phyloP scores from a whole-genome alignment of 2,888 invertebrate genomes.

The Tillus elongatus region DNA sequence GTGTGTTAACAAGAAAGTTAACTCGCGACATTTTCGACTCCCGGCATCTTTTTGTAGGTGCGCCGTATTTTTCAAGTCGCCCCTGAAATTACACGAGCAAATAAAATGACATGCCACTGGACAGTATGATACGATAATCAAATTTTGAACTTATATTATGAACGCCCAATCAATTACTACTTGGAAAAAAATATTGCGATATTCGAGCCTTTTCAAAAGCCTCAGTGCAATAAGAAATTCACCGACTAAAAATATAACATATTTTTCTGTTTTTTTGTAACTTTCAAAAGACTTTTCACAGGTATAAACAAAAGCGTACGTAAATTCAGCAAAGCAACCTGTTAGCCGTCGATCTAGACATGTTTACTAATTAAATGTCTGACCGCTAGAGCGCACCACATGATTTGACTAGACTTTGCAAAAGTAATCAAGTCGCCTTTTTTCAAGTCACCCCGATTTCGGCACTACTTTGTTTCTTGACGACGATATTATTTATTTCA shows the following conservation, averaged over 20 bases:
- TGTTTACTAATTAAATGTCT: slow-evolving; percentile 5
- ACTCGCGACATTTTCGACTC: slow-evolving; percentile 8
- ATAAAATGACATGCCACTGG: slow-evolving; percentile 4
- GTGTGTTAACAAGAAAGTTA: too few relatives aligned
- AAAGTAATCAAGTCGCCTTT: too few relatives aligned
- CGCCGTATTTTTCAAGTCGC: slow-evolving; percentile 7
- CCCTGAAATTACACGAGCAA: slow-evolving; percentile 6
- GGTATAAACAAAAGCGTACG: slow-evolving; percentile 4
- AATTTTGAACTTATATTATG: slow-evolving; percentile 4
- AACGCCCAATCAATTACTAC: slow-evolving; percentile 6
- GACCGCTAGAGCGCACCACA: slow-evolving; percentile 6
- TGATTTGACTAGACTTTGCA: slow-evolving; percentile 5
- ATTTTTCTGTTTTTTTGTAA: slow-evolving; percentile 4
- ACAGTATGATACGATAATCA: slow-evolving; percentile 3
- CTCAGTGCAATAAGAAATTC: slow-evolving; percentile 6
- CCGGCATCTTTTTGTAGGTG: slow-evolving; percentile 6
- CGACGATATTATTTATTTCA: too few relatives aligned
- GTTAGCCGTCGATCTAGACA: slow-evolving; percentile 6
- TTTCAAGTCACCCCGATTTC: slow-evolving; percentile 8
- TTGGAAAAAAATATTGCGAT: slow-evolving; percentile 6
- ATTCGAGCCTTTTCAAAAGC: slow-evolving; percentile 3
- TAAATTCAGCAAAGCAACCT: slow-evolving; percentile 6
- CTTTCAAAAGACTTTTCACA: slow-evolving; percentile 1
- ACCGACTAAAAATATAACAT: slow-evolving; percentile 4
- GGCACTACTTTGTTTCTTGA: too few relatives aligned